Base-by-base conservation (phyloP, 2,888 invertebrate genomes). In the Perithous albicinctus region DNA sequence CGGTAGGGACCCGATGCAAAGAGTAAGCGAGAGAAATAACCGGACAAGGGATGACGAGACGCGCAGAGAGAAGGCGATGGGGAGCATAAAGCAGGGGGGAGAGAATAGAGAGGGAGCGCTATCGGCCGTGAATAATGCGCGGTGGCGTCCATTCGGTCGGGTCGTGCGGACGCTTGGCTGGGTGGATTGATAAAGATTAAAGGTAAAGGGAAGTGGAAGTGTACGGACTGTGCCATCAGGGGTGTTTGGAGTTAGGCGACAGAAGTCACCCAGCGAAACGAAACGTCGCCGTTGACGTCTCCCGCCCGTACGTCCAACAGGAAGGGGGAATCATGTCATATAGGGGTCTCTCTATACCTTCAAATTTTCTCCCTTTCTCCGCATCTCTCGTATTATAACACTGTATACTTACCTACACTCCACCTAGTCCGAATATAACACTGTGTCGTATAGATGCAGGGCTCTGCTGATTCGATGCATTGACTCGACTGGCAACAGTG, bases 181-280 rank as follows among this genome's bases (percentile, higher is more conserved):
- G 89, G 88, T 89, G 91, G 90, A 92, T 91, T 92, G 92, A 91
- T 91, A 92, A 91, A 92, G 91, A 92, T 92, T 92, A 92, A 91
- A 92, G 91, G 92, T 91, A 90, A 90, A 87, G 83, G 85, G 86
- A 87, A 85, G 84, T 85, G 87, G 84, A 32, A 72, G 81, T 26
- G 48, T 18, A 43, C 66, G 72, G 75, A 43, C 48, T 35, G 29
- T 66, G 51, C 80, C 23, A 18, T 18, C 51, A 70, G 80, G 82
- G 82, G 88, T 89, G 86, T 86, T 89, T 88, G 86, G 89, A 92
- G 88, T 89, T 88, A 90, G 91, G 91, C 91, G 92, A 92, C 92
- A 92, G 91, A 92, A 92, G 92, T 92, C 92, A 92, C 87, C 91
- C 91, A 89, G 90, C 91, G 91, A 91, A 90, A 91, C 92, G 91